phyloP scores from a whole-genome alignment of 2,888 invertebrate genomes.

The Ellobium chinense region DNA sequence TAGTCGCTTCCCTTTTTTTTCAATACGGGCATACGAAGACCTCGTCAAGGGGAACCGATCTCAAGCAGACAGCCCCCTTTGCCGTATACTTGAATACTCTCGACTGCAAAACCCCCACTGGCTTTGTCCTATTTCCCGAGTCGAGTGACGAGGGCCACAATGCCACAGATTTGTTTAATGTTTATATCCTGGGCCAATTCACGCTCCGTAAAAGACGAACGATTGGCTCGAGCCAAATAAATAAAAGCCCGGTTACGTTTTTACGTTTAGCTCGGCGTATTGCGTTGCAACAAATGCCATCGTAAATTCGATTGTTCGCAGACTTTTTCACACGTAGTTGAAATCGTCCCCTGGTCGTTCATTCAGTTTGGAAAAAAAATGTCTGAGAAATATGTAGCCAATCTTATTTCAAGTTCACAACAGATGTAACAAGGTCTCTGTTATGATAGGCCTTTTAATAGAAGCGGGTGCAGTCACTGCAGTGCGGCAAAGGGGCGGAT shows the following conservation, averaged over 20 bases:
- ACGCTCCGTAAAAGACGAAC: conserved; percentile 10
- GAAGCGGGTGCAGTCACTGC: too few species aligned
- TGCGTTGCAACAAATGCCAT: neutral
- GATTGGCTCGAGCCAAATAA: conserved; percentile 2
- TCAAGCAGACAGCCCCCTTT: too few species aligned
- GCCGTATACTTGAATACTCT: neutral
- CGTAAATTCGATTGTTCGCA: neutral
- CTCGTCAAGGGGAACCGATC: too few species aligned
- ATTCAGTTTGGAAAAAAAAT: neutral
- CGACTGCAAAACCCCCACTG: neutral
- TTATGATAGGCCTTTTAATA: too few species aligned
- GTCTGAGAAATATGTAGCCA: neutral
- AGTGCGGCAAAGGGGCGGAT: too few species aligned
- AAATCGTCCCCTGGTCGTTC: neutral
- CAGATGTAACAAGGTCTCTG: too few species aligned
- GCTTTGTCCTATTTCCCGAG: conserved; percentile 19
- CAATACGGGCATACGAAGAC: too few species aligned
- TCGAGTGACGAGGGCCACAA: neutral
- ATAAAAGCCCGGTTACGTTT: neutral
- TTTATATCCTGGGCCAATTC: conserved; percentile 10
- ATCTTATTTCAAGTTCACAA: too few species aligned
- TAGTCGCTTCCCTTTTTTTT: too few species aligned
- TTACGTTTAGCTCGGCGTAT: neutral
- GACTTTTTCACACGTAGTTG: neutral
- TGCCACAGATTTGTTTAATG: conserved; percentile 17